Evolutionary conservation across 1,140 invertebrate species (phyloP).

Genomic region (Semibalanus balanoides): DNA sequence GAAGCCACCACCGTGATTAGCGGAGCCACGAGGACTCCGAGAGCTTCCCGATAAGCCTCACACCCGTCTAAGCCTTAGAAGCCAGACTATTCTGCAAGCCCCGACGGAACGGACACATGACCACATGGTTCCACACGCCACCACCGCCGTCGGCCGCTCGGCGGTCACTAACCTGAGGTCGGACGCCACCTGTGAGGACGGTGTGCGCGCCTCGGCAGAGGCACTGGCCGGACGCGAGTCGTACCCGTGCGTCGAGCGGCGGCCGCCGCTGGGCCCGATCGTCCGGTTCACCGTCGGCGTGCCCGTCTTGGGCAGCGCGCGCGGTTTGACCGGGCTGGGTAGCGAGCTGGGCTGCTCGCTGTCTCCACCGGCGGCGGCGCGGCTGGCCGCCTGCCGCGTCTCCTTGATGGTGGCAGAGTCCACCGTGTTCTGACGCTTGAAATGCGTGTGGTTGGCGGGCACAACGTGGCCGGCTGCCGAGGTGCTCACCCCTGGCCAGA

Average conservation of each 20-base stretch:
- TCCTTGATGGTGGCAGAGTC: conserved; percentile 83
- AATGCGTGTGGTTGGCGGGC: conserved; percentile 25
- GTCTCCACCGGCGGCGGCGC: not conserved
- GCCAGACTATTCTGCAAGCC: too few relatives aligned
- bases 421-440: conserved; percentile 76
- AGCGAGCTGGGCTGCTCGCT: not conserved
- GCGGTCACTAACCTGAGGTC: not conserved
- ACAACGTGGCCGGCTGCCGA: not conserved
- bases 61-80: too few relatives aligned
- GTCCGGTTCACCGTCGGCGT: not conserved
- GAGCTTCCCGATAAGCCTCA: too few relatives aligned
- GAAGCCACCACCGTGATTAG: not conserved
- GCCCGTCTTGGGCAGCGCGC: not conserved
- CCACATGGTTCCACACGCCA: too few relatives aligned
- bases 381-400: conserved; percentile 26
- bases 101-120: too few relatives aligned
- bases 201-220: not conserved
- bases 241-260: not conserved
- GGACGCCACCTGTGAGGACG: not conserved
- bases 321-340: not conserved
- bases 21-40: too few relatives aligned
- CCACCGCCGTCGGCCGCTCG: too few relatives aligned
- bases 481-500: not conserved
- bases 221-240: not conserved
- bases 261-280: not conserved